Evolutionary conservation across 2,888 invertebrate genomes (phyloP), one percentile per base, ranked within the genome.

Genomic region (Caenorhabditis sinica): DNA sequence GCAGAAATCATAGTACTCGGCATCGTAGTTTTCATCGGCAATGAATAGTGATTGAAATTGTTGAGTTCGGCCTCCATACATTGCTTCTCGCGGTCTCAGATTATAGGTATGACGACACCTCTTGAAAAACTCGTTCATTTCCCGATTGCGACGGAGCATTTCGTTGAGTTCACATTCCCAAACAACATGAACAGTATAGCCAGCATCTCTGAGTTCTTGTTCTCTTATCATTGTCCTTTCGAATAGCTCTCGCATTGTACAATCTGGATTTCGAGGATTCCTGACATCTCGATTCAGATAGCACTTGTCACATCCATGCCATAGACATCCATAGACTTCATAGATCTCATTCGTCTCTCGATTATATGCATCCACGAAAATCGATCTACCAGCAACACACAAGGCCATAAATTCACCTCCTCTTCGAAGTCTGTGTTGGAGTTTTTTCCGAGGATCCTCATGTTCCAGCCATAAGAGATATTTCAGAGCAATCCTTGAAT

Each of bases 401-500:
- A 8, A 8, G 3, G 15, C 45, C 17, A 2, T 2, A 45, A 8
- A 15, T 17, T 45, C 45, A 45, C 45, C 45, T 11, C 45, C 45
- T 45, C 45, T 6, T 45, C 15, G 8, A 6, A 45, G 45, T 15
- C 11, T 45, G 45, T 45, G 45, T 15, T 17, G 45, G 17, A 45
- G 45, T 13, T 45, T 45, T 15, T 8, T 8, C 11, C 15, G 17
- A 8, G 45, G 45, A 3, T 45, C 11, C 17, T 45, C 17, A 15
- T 17, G 8, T 45, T 45, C 45, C 45, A 45, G 11, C 45, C 45
- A 45, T 71, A 76, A 25, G 63, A 43, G 63, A 25, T 33, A 63
- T 28, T 53, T 63, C 2, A 40, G 63, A 33, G 28, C 61, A 36
- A 43, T 72, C 63, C 1, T 71, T 63, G 45, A 71, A 65, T 17